These are phyloP conservation scores for Motacilla tschutschensis DNA, from an alignment of 2,113 vertebrate species.

Conservation along the genomic window DNA sequence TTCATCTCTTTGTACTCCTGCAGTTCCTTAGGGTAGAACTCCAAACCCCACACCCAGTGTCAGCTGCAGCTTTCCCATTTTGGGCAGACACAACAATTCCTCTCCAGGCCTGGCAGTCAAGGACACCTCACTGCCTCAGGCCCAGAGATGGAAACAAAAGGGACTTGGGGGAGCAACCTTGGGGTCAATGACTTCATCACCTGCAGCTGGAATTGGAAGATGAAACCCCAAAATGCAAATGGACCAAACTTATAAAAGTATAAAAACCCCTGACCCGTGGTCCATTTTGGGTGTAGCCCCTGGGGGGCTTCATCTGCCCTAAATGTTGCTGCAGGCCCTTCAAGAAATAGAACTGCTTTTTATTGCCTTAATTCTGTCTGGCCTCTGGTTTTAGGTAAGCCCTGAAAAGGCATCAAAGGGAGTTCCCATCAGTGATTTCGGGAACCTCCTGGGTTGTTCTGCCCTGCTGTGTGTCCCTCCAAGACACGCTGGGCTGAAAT, in stretches of 20 bases:
- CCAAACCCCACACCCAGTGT: accelerated
- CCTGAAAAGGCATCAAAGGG: neutral
- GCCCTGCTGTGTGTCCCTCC: neutral
- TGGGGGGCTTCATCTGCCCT: accelerated
- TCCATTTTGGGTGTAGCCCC: neutral
- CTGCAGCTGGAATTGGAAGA: neutral
- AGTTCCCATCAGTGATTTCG: neutral
- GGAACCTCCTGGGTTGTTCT: neutral
- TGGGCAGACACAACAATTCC: neutral
- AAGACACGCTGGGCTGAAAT: neutral
- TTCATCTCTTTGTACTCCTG: accelerated
- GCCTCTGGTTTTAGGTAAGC: neutral
- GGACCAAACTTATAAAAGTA: neutral
- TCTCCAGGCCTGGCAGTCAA: neutral
- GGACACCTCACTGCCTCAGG: neutral
- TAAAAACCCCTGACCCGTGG: accelerated
- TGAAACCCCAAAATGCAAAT: neutral
- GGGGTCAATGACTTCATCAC: neutral
- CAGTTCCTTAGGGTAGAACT: accelerated
- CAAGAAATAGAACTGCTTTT: neutral
- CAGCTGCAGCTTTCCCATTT: neutral
- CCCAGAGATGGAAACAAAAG: neutral
- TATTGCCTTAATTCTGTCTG: neutral
- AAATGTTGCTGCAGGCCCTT: neutral
- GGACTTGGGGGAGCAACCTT: neutral